These are phyloP conservation scores for Etheostoma perlongum DNA, from an alignment of 2,797 vertebrate species.

Conservation along the genomic window DNA sequence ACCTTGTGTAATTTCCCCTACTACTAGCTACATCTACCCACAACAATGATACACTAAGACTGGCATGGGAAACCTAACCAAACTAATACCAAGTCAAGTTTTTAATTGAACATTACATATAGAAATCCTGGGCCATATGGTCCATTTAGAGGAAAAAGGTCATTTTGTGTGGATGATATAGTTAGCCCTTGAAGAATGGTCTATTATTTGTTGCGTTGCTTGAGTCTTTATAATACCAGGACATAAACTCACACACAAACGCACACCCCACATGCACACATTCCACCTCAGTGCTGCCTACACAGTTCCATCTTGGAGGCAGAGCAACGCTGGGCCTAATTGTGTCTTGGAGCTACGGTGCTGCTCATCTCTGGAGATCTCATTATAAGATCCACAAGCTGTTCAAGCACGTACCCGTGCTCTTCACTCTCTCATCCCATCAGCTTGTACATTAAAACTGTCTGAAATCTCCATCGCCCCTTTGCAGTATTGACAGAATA, in stretches of 20 bases:
- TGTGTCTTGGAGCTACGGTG: conserved; percentile 83
- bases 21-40: too few relatives aligned
- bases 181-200: conserved; percentile 8
- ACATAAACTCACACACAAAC: conserved; percentile 16
- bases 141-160: background rate
- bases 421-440: conserved; percentile 70
- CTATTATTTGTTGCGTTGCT: conserved; percentile 30
- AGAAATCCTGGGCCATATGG: background rate
- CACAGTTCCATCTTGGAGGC: conserved; percentile 63
- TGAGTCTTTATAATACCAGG: conserved; percentile 29
- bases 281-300: conserved; percentile 56
- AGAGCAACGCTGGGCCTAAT: conserved; percentile 77
- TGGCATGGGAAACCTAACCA: background rate
- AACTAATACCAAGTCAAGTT: background rate
- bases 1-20: too few relatives aligned
- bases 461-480: conserved; percentile 62
- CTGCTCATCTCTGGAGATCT: conserved; percentile 86
- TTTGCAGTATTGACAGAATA: conserved; percentile 66
- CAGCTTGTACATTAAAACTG: conserved; percentile 72
- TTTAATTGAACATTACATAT: conserved; percentile 1
- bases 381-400: conserved; percentile 87
- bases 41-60: background rate
- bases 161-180: background rate
- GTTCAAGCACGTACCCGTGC: conserved; percentile 72
- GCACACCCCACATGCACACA: conserved; percentile 25